These are phyloP conservation scores for Semnornis frantzii DNA, from an alignment of 2,113 vertebrate species.

Conservation along the genomic window DNA sequence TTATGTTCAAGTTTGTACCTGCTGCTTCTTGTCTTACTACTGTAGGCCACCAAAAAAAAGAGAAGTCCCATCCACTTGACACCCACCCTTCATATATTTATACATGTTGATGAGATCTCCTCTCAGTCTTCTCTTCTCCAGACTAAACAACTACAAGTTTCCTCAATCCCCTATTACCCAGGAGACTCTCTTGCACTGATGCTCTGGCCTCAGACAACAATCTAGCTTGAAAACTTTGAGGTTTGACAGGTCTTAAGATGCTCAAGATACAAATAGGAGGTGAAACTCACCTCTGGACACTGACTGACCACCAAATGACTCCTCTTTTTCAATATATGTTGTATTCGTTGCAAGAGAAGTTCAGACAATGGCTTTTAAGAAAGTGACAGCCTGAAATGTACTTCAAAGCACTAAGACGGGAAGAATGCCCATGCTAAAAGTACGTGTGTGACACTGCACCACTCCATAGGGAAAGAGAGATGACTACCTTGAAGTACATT, in stretches of 20 bases:
- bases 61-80: too few species aligned
- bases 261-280: background rate
- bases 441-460: background rate
- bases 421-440: background rate
- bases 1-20: too few species aligned
- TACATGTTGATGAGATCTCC: too few species aligned
- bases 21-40: too few species aligned
- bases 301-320: background rate
- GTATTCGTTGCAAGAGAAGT: background rate
- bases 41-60: too few species aligned
- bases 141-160: too few species aligned
- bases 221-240: background rate
- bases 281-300: background rate
- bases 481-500: background rate
- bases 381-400: background rate
- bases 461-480: background rate
- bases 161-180: background rate
- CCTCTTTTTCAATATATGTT: background rate
- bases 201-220: background rate
- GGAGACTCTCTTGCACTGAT: background rate
- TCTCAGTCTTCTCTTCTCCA: too few species aligned
- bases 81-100: too few species aligned
- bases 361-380: background rate
- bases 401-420: background rate
- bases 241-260: background rate